Percentiles rank a stretch among this genome's conserved stretches.
Conservation (phyloP, 2,797 vertebrate genomes). For the Sebastiscus albofasciatus region DNA sequence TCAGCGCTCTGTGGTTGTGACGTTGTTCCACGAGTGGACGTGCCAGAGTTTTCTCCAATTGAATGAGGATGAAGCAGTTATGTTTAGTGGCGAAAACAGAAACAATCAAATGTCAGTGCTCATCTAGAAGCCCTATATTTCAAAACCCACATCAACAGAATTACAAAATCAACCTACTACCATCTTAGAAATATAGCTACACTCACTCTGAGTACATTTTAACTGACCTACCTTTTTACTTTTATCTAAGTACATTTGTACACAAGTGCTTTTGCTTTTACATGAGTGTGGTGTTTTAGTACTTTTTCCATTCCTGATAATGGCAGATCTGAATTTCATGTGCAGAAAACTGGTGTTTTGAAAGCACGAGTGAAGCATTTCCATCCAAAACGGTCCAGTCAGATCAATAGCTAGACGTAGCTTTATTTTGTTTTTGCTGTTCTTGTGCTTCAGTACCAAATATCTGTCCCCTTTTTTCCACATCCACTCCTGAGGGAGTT, state of each 20-base stretch:
- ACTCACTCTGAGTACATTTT: accelerated
- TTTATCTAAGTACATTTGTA: not conserved
- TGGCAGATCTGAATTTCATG: not conserved
- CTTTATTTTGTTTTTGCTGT: not conserved
- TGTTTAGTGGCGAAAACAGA: no score
- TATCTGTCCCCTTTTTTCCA: slow-evolving; percentile 2
- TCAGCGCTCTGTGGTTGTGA: not conserved
- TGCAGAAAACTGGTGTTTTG: not conserved
- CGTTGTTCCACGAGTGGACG: not conserved
- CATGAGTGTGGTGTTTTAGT: not conserved
- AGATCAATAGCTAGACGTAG: not conserved
- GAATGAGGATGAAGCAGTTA: no score
- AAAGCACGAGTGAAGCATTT: not conserved
- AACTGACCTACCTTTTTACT: not conserved
- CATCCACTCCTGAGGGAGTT: slow-evolving; percentile 4
- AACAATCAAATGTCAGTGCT: no score
- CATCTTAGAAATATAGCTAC: not conserved
- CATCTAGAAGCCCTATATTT: not conserved
- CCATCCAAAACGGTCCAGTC: not conserved
- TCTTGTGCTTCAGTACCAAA: not conserved
- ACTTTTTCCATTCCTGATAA: not conserved
- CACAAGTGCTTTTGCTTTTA: not conserved
- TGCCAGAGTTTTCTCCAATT: no score
- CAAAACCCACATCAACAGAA: not conserved
- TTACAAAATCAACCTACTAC: not conserved